Base-by-base conservation (phyloP, 1,140 invertebrate species). In the Camponotus vicinus region DNA sequence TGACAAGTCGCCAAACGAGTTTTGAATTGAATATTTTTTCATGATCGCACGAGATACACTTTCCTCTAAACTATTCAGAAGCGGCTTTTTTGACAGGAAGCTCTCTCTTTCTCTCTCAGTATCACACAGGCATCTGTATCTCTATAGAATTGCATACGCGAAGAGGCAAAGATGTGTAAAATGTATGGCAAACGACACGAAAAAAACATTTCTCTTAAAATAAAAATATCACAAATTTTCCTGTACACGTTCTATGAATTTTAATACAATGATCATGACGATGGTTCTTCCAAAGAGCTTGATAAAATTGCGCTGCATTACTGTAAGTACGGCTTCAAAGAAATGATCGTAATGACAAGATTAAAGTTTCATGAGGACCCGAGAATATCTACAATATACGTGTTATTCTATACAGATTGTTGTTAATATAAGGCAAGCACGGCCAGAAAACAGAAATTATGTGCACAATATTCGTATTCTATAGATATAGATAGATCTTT, bases 361-460 rank as follows among this genome's bases (percentile, higher is more conserved):
- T 84, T 87, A 80, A 34, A 88, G 78, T 88, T 88, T 88, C 64
- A 88, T 85, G 86, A 88, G 80, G 52, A 49, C 32, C 61, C 73
- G 5, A 37, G 27, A 59, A 70, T 40, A 5, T 7, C 8, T 8
- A 32, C 64, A 37, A n/a, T 49, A 49, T 37, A 67, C 32, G 7
- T 57, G 37, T 80, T 40, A 70, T 37, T 52, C 3, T 70, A 57
- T n/a, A 80, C 52, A 37, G 67, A 21, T 80, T 70, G 21, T 21
- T 8, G 9, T 57, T 57, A 59, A 21, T 34, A n/a, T 37, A 55
- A 27, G 32, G 64, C 34, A 13, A 70, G 27, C 15, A 15, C 45
- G 34, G 15, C 40, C 32, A 57, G 1, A 64, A 37, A 59, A 27
- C 13, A 13, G 5, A 67, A 49, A n/a, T 77, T 77, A 77, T 15